These are phyloP conservation scores for Papio anubis DNA, from an alignment of 2,113 vertebrate species.

Conservation along the genomic window DNA sequence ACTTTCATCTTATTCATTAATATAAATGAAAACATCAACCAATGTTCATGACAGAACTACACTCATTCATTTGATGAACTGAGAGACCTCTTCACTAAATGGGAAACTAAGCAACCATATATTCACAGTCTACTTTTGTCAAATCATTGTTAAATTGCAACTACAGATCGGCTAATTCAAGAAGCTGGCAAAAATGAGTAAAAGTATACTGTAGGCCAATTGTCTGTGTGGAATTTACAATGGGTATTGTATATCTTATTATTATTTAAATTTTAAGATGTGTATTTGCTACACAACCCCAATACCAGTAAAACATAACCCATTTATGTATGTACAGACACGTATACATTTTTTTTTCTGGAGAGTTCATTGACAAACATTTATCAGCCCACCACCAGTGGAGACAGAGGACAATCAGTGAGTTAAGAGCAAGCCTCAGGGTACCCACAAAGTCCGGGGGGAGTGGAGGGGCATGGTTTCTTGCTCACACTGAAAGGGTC, in stretches of 20 bases:
- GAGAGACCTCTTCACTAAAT: background rate
- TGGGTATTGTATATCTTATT: background rate
- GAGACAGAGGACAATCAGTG: background rate
- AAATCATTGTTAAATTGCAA: background rate
- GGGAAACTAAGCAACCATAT: background rate
- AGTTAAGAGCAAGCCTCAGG: background rate
- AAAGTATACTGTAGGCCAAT: background rate
- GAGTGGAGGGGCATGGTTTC: background rate
- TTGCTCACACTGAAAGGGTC: background rate
- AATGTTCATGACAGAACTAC: background rate
- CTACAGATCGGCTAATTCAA: background rate
- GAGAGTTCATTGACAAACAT: background rate
- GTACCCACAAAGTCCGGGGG: background rate
- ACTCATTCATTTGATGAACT: background rate
- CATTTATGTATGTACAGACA: background rate
- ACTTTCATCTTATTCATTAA: background rate
- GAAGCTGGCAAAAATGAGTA: background rate
- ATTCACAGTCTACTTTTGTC: background rate
- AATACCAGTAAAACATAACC: background rate
- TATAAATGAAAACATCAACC: background rate
- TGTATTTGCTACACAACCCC: background rate
- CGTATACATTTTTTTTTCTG: background rate
- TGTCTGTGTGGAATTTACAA: background rate
- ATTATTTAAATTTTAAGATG: background rate
- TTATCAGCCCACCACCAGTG: no score